Base-by-base conservation (phyloP, 2,888 invertebrate species). In the Spodoptera littoralis region DNA sequence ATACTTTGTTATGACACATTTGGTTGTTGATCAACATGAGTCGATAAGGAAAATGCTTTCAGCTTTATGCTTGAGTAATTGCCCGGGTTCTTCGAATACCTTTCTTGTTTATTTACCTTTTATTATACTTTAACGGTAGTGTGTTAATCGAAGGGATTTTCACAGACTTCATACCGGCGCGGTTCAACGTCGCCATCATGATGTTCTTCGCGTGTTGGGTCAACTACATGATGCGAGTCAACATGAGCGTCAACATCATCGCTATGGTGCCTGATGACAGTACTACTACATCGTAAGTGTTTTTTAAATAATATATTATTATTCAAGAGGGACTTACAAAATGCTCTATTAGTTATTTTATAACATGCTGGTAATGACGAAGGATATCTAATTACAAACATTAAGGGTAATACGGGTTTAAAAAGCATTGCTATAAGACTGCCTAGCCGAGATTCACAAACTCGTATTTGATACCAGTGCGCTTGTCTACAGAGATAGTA, bases 161-260 rank as follows among this genome's bases (percentile, higher is more conserved):
- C 82, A 6, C 85, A 94, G 94, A 94, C 80, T 73, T 86, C 60
- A 87, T 95, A 42, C 94, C 95, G 71, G 90, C 93, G 82, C 88
- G 95, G 78, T 86, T 95, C 73, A 92, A 91, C 72, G 86, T 94
- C 42, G 97, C 95, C 49, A 71, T 97, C 30, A 97, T 97, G 97
- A 92, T 97, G 86, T 97, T 97, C 89, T 96, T 97, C 86, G 96
- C 96, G 42, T 97, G 96, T 78, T 96, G 97, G 90, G 95, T 96
- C 75, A 96, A 96, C 78, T 97, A 97, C 90, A 96, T 97, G 96
- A 93, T 97, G 88, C 93, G 97, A 56, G 96, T 97, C 41, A 97
- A 97, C 88, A 96, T 97, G 93, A 97, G 97, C 44, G 96, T 97
- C 74, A 96, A 96, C 83, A 95, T 97, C 75, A 96, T 97, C 66